Evolutionary conservation across 2,113 vertebrate genomes (phyloP), one percentile per base, ranked within the genome.

Genomic region (Etheostoma cragini): DNA sequence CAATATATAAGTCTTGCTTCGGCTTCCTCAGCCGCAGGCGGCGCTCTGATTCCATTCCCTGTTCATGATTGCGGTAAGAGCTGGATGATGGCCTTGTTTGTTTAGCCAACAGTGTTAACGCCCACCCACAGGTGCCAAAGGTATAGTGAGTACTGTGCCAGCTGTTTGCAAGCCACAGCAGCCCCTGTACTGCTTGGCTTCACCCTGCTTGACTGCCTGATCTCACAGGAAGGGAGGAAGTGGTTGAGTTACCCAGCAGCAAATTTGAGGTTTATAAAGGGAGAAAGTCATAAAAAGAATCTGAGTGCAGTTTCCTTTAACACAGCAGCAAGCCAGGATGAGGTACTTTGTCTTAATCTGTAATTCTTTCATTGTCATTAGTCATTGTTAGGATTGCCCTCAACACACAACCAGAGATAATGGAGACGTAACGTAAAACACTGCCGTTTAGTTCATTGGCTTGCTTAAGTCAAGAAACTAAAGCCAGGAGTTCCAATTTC

Each of bases 241-340:
- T 88, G 92, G 89, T 93, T 69, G 72, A 90, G 87, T 94, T 94
- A 92, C 85, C 88, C 82, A 86, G 91, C 89, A 88, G 90, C 91
- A 94, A 91, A 92, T 92, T 91, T 93, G 90, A 92, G 92, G 88
- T 92, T 92, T 92, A 91, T 87, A 88, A 93, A 91, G 63, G 75
- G 81, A 88, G 88, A 90, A 90, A 76, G 83, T 69, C 61, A 52
- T 85, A 76, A 82, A 88, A 79, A 80, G 63, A 78, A 74, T 52
- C 62, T 35, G 71, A 88, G 79, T 42, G 58, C 72, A 73, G 80
- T 84, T 85, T 90, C 86, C 57, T 88, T 74, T 69, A 86, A 85
- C 80, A 87, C 83, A 76, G 84, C 78, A 72, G 78, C 76, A 58
- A 50, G 75, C n/a, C 3, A 14, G 22, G 11, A 38, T 33, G 22